Evolutionary conservation across 2,797 vertebrate genomes (phyloP).

Genomic region (Alfaro cultratus): DNA sequence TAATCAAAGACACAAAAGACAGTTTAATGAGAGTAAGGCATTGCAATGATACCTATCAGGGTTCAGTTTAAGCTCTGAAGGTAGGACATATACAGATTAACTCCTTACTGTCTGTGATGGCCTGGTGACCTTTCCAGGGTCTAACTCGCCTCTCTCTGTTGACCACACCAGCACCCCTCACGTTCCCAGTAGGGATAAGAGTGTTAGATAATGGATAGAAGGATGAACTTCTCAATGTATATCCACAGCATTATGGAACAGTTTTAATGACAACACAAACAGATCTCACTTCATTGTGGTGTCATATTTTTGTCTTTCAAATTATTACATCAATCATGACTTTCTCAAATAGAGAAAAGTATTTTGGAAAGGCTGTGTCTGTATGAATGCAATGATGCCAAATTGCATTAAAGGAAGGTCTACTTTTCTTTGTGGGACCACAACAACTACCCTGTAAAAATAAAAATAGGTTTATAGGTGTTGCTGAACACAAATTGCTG

Average conservation of each 20-base stretch:
- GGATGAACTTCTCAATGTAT: not conserved
- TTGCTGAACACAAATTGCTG: constrained; percentile 1
- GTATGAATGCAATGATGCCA: not conserved
- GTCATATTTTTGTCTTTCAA: not conserved
- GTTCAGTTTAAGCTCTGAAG: not conserved
- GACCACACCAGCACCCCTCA: no score
- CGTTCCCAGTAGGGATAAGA: no score
- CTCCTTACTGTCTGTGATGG: no score
- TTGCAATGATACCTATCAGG: not conserved
- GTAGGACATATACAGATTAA: not conserved
- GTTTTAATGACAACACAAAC: not conserved
- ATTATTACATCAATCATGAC: no score
- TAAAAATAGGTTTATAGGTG: not conserved
- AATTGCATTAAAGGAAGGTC: not conserved
- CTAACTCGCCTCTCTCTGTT: no score
- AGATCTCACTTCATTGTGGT: not conserved
- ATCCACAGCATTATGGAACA: no score
- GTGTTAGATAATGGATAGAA: no score
- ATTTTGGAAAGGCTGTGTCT: not conserved
- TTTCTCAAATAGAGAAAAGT: not conserved
- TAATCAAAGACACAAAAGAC: not conserved
- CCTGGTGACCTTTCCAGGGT: no score
- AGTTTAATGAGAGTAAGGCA: not conserved
- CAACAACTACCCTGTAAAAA: not conserved
- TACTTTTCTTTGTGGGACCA: constrained; percentile 12